These are phyloP conservation scores for Atrina japonica DNA, from an alignment of 2,888 invertebrate species.

Conservation along the genomic window DNA sequence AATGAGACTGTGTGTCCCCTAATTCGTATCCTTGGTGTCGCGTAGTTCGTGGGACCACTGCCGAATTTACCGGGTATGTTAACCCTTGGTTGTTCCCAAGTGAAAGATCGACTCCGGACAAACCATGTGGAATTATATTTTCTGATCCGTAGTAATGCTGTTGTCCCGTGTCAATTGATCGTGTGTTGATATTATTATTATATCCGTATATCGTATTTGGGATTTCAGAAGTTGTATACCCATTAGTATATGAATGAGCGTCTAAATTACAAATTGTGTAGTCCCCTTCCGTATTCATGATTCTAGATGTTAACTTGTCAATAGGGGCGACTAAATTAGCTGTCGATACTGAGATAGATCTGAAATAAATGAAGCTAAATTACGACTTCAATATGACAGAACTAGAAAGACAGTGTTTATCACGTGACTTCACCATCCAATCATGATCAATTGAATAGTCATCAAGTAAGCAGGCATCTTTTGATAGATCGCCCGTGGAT, in stretches of 20 bases:
- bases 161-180: conserved; percentile 71
- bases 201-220: conserved; percentile 66
- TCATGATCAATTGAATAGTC: conserved; percentile 50
- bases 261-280: conserved; percentile 80
- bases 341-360: conserved; percentile 76
- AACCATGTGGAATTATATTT: conserved; percentile 49
- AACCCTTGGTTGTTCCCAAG: conserved; percentile 60
- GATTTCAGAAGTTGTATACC: conserved; percentile 63
- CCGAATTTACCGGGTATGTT: conserved; percentile 50
- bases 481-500: conserved; percentile 45
- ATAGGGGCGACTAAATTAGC: conserved; percentile 70
- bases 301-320: conserved; percentile 44
- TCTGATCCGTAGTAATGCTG: conserved; percentile 65
- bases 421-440: conserved; percentile 72
- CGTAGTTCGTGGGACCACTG: conserved; percentile 58
- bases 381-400: conserved; percentile 74
- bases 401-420: conserved; percentile 66
- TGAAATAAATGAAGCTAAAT: conserved; percentile 78
- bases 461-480: conserved; percentile 38
- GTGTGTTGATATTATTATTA: conserved; percentile 62
- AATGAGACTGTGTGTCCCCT: conserved; percentile 57
- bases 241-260: conserved; percentile 74
- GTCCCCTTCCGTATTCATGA: conserved; percentile 77
- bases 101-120: conserved; percentile 59
- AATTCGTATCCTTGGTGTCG: conserved; percentile 54